Base-by-base conservation (phyloP, 2,888 invertebrate genomes). In the Mongoloraphidia duomilia region DNA sequence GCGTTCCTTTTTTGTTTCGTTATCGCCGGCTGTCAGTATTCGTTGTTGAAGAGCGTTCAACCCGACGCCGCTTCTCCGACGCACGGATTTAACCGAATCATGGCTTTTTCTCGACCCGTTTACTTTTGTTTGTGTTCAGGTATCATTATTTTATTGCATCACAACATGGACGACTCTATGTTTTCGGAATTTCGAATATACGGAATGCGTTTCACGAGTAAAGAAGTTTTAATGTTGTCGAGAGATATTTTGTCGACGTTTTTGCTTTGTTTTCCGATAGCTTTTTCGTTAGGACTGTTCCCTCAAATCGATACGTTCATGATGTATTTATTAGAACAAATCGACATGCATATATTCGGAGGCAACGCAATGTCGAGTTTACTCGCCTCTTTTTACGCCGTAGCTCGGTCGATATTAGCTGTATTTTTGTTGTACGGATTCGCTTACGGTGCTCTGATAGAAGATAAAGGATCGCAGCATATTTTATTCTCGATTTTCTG, bases 41-140 rank as follows among this genome's bases (percentile, higher is more conserved):
- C 94, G 0, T 71, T 97, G 55, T 70, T 96, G 54, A 97, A 96
- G 71, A 95, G 95, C 57, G 98, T 98, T 2, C 98, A 98, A 63
- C 98, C 98, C 0, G 98, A 98, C 68, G 94, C 97, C 0, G 89
- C 97, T 0, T 97, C 97, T 2, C 97, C 98, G 0, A 94, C 95
- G 38, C 98, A 98, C 67, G 96, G 96, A 10, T 96, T 93, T 63
- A 97, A 97, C 66, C 82, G 90, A 59, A 82, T 94, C 59, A 92
- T 95, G 37, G 87, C 92, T 36, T 95, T 92, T 65, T 92, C 92
- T 17, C 77, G 94, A 53, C 91, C 96, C 6, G 84, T 94, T 12
- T 97, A 96, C 68, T 97, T 94, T 63, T 89, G 89, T 59, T 61
- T 94, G 39, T 86, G 88, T 60, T 79, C 84, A 8, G 72, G 63